Base-by-base conservation (phyloP, 1,140 invertebrate species). In the Proctacanthus coquilletti region DNA sequence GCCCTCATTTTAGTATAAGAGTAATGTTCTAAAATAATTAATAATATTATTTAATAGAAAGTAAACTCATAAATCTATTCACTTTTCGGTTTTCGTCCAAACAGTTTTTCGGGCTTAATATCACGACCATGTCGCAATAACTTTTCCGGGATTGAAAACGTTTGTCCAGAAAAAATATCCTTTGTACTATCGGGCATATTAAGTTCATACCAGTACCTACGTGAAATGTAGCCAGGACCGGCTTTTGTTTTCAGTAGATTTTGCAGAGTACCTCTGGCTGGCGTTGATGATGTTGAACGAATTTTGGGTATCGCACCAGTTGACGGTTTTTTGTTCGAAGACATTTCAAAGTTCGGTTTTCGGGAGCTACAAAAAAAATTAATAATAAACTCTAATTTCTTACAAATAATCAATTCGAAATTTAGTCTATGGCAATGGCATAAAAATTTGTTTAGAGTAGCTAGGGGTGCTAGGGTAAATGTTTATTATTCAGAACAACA, bases 1-100 rank as follows among this genome's bases (percentile, higher is more conserved):
- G 76, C 74, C 21, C 78, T 72, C 52, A 80, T 66, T 4, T 64
- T 60, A 3, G 76, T 71, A 50, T 77, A 84, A 57, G 57, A 71
- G 61, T 38, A 65, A 64, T 62, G 49, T 43, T 45, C 37, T 40
- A 14, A 50, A 49, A 44, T 42, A 39, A 17, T 9, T 33, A 18
- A 40, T 35, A 19, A 11, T 33, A 21, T 35, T 18, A 21, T n/a
- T 36, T 39, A 31, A 25, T 36, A 20, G 30, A 14, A 38, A 17
- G 8, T 15, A 38, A 11, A 29, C 18, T 19, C 21, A 34, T 25
- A 21, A 29, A 13, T 19, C 10, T 9, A 38, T 39, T 45, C 31
- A 43, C 42, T 32, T 31, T 43, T 39, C 9, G 41, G 39, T 21
- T 38, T 43, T 43, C 6, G 29, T 31, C n/a, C 18, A 18, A 15